Base-by-base conservation (phyloP, 2,797 vertebrate genomes). In the Halcyon badia region DNA sequence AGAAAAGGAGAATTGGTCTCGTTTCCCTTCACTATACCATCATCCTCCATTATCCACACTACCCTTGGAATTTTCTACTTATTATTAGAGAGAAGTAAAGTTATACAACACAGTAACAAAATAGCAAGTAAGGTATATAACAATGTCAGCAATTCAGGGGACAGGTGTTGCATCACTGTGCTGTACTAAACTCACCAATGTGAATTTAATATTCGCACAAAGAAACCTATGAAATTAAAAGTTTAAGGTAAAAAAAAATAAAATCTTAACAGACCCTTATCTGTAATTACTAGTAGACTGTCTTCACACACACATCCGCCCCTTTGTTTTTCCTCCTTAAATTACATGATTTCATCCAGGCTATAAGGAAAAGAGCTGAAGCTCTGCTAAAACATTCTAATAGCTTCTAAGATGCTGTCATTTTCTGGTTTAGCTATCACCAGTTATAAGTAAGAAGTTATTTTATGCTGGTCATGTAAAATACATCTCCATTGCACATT, bases 401-500 rank as follows among this genome's bases (percentile, higher is more conserved):
- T 37, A 18, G 71, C 51, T 65, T 91, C 14, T 80, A 70, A 96
- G 93, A 88, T 30, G 80, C 33, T 84, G 25, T 73, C 9, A 5
- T 68, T 91, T 91, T 89, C 89, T 96, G 83, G 65, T 97, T 98
- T 96, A 94, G 41, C 51, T 91, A 96, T 95, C 35, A 81, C 6
- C 46, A 80, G 83, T 95, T 89, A 54, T 25, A 96, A 93, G 86
- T 84, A 90, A 92, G 85, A 95, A 68, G 17, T 82, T 83, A 80
- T 91, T 95, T 96, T 97, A 94, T 84, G 84, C 88, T 64, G 69
- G 69, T 94, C 70, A 91, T 94, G 78, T 65, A 92, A 94, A 98
- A 96, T 61, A 49, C 81, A 83, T 93, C 64, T 87, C 77, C 48
- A 86, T 33, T 83, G 52, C 28, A 6, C 0, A 0, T 62, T 86